Conservation (phyloP, 2,113 vertebrate genomes). For the Onychorhynchus coronatus region DNA sequence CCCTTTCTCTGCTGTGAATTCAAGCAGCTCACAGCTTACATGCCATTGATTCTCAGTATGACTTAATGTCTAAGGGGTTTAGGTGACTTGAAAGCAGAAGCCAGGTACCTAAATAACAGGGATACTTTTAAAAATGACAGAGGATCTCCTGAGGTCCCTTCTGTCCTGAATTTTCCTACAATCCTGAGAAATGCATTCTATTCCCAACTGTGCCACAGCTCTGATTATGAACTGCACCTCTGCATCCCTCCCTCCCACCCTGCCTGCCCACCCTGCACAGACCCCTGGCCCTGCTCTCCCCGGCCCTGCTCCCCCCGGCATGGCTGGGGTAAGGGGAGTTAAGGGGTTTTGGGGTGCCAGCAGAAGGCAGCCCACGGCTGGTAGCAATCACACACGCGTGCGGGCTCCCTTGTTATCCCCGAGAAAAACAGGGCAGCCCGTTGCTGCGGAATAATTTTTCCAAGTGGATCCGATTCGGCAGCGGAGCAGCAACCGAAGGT, state of each 20-base stretch:
- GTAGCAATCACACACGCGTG: not conserved
- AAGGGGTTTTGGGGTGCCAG: not conserved
- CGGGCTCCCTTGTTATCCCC: not conserved
- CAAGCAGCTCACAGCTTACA: not conserved
- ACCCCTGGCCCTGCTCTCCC: not conserved
- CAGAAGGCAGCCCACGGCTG: not conserved
- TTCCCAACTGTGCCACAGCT: not conserved
- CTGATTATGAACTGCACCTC: not conserved
- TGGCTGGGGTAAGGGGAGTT: not conserved
- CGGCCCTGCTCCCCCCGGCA: rapidly evolving
- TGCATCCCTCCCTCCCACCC: not conserved
- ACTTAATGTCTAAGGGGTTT: not conserved
- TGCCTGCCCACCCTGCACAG: not conserved
- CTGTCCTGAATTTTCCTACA: not conserved
- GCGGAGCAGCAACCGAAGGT: not conserved
- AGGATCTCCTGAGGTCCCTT: not conserved
- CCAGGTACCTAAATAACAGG: not conserved
- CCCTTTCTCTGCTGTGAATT: not conserved
- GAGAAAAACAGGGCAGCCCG: not conserved
- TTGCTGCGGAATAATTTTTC: not conserved
- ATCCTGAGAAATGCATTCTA: not conserved
- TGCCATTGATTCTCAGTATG: not conserved
- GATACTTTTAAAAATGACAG: not conserved
- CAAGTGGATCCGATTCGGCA: not conserved
- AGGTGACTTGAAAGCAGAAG: not conserved